A percentile compares a stretch with the other conserved stretches of the same genome.
These are phyloP conservation scores for Thaleichthys pacificus DNA, from an alignment of 2,797 vertebrate species.

Conservation along the genomic window DNA sequence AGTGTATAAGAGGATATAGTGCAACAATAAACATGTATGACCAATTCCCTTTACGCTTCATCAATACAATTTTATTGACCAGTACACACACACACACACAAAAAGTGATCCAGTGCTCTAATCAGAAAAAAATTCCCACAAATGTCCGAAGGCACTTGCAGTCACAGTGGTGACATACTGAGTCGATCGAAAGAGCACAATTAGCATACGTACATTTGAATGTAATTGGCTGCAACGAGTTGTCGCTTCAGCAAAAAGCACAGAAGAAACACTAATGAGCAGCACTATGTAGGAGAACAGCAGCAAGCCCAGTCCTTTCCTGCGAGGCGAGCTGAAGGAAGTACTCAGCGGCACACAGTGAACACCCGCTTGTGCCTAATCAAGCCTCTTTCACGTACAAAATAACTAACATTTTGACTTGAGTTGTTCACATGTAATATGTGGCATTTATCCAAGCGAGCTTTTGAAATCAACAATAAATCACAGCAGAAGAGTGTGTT, in stretches of 20 bases:
- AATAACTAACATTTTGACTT: neutral
- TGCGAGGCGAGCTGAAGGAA: too few relatives aligned
- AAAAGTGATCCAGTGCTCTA: neutral
- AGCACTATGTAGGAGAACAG: neutral
- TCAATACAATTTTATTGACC: conserved; percentile 7
- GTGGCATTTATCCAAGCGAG: conserved; percentile 1
- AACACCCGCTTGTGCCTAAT: neutral
- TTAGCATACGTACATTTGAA: neutral
- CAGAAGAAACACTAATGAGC: neutral
- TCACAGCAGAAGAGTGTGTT: neutral
- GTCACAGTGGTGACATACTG: too few relatives aligned
- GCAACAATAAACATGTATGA: conserved; percentile 63
- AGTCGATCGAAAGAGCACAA: too few relatives aligned
- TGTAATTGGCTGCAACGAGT: conserved; percentile 1
- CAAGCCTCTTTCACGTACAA: neutral
- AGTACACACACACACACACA: neutral
- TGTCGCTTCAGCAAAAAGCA: neutral
- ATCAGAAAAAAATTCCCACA: too few relatives aligned
- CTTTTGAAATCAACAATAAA: neutral
- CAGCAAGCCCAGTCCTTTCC: too few relatives aligned
- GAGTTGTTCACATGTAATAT: neutral
- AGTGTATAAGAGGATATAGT: conserved; percentile 51
- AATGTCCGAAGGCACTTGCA: too few relatives aligned
- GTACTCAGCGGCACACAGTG: too few relatives aligned
- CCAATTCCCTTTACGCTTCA: conserved; percentile 20